Conservation (phyloP, 1,140 invertebrate species). For the Stenopsyche tienmushanensis region DNA sequence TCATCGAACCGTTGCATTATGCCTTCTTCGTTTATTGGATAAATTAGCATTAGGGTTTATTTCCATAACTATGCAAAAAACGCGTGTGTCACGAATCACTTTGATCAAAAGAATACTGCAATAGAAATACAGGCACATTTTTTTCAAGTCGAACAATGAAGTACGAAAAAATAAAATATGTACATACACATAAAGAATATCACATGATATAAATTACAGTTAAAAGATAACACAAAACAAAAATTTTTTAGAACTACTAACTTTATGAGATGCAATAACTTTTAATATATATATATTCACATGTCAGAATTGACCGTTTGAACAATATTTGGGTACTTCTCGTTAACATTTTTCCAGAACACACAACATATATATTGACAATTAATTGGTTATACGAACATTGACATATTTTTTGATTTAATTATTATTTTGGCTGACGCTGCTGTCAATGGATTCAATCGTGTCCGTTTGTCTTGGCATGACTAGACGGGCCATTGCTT, state of each 20-base stretch:
- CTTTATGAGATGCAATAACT: neutral
- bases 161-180: no score
- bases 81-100: no score
- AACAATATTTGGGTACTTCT: neutral
- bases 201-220: no score
- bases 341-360: neutral
- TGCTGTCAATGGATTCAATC: constrained; percentile 44
- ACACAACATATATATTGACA: constrained; percentile 14
- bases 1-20: no score
- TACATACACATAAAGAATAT: no score
- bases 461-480: constrained; percentile 55
- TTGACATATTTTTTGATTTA: neutral
- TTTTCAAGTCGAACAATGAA: no score
- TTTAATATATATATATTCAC: neutral
- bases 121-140: no score
- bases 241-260: neutral
- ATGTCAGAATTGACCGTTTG: neutral
- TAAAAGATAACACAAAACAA: neutral
- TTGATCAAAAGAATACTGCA: no score
- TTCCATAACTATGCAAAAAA: no score
- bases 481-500: constrained; percentile 48
- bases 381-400: no score
- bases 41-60: no score
- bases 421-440: neutral
- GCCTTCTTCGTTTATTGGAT: no score